Base-by-base conservation (phyloP, 2,888 invertebrate genomes). In the Drosophila melanosoma region DNA sequence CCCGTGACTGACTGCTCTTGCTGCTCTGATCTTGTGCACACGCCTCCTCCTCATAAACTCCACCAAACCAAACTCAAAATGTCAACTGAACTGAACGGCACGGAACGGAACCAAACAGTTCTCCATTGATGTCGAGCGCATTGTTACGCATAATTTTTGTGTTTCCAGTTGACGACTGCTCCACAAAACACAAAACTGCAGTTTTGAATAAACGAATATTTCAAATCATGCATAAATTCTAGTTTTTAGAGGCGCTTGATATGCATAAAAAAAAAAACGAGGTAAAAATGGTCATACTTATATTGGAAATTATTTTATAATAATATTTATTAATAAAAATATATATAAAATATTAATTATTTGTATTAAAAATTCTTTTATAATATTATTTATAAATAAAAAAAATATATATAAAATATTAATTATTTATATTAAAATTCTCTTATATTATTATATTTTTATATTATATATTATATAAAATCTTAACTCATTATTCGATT, bases 141-240 rank as follows among this genome's bases (percentile, higher is more conserved):
- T 58, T 74, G 82, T 56, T 88, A 88, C 89, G 87, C 89, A 88
- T 83, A 83, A 86, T 86, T 80, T 67, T 38, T 20, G 49, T 42
- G 45, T 20, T 10, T 36, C 7, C 35, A 23, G 45, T 35, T 38
- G 20, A 23, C 45, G 45, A 8, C 23, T 45, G 15, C 59, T 20
- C 32, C 49, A 40, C 10, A 17, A 8, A 32, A 23, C 10, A 8
- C 5, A 54, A 6, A 20, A 1, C n/a, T 45, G 40, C n/a, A 53
- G n/a, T 52, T 32, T 12, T 20, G 33, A n/a, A 15, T 35, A 29
- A 45, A 20, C 35, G 11, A 53, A 57, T 20, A 29, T 36, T 36
- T 38, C 5, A 17, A 56, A 29, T 23, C 20, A 20, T 8, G 17
- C n/a, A 29, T 36, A 7, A 38, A 17, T 15, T 45, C 20, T 23